Conservation (phyloP, 2,888 invertebrate species). For the Tholera decimalis region DNA sequence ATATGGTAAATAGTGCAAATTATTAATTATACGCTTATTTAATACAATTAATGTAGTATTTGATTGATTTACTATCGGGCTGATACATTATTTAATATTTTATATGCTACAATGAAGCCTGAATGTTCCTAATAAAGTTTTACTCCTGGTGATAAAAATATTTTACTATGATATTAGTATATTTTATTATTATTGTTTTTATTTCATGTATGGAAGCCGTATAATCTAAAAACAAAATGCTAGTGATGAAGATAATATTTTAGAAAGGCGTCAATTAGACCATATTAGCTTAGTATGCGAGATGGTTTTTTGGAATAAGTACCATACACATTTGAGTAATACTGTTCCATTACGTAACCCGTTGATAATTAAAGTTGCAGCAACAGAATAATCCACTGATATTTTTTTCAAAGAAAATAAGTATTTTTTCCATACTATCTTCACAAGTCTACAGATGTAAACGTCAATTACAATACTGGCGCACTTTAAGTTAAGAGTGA, state of each 20-base stretch:
- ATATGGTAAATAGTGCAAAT: slow-evolving; percentile 61
- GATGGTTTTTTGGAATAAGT: background rate
- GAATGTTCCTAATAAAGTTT: background rate
- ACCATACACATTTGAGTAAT: background rate
- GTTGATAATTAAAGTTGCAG: background rate
- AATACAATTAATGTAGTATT: slow-evolving; percentile 49
- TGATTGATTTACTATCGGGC: slow-evolving; percentile 46
- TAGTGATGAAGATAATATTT: no score
- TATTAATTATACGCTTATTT: slow-evolving; percentile 55
- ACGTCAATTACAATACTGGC: no score
- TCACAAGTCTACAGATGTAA: no score
- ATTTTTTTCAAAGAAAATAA: no score
- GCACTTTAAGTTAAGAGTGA: no score
- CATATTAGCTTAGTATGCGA: background rate
- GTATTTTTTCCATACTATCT: no score
- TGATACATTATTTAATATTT: slow-evolving; percentile 31
- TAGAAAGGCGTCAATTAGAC: no score
- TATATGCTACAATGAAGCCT: slow-evolving; percentile 3
- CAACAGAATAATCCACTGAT: background rate
- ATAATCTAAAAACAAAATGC: background rate
- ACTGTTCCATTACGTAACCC: background rate
- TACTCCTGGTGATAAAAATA: background rate
- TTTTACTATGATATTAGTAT: background rate
- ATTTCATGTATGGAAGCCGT: background rate
- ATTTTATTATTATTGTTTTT: background rate